A percentile compares a stretch with the other conserved stretches of the same genome.
These are phyloP conservation scores for Drosophila subpulchrella DNA, from an alignment of 1,140 invertebrate species.

Conservation along the genomic window DNA sequence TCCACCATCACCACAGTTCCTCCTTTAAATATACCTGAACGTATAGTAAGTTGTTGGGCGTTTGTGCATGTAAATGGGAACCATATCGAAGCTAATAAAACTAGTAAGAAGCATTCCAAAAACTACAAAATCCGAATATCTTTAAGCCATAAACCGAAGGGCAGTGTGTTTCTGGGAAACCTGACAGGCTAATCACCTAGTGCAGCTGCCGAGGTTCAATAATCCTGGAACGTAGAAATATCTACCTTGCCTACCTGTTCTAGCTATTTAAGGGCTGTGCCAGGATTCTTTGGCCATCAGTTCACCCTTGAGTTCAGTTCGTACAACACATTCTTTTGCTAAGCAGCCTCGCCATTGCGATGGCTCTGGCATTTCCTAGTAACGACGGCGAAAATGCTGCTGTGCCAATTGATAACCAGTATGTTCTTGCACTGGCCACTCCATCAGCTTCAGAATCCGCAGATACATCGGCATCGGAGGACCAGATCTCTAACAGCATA, in stretches of 20 bases:
- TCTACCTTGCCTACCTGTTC: neutral
- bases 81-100: conserved; percentile 59
- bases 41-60: conserved; percentile 51
- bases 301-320: conserved; percentile 11
- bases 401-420: conserved; percentile 49
- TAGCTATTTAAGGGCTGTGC: conserved; percentile 20
- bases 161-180: conserved; percentile 9
- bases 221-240: conserved; percentile 28
- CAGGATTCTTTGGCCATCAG: conserved; percentile 19
- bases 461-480: conserved; percentile 5
- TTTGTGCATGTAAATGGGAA: conserved; percentile 55
- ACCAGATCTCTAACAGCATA: conserved; percentile 30
- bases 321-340: conserved; percentile 33
- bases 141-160: conserved; percentile 3
- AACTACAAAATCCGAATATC: conserved; percentile 39
- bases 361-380: conserved; percentile 68
- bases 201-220: conserved; percentile 23
- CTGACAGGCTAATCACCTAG: conserved; percentile 12
- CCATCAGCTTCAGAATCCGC: conserved; percentile 9
- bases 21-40: conserved; percentile 1
- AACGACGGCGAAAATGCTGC: conserved; percentile 30
- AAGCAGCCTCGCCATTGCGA: conserved; percentile 26
- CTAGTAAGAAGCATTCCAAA: conserved; percentile 69
- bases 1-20: conserved; percentile 45
- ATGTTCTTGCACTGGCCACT: conserved; percentile 41